Evolutionary conservation across 1,140 invertebrate species (phyloP).

Genomic region (Coenobita brevimanus): DNA sequence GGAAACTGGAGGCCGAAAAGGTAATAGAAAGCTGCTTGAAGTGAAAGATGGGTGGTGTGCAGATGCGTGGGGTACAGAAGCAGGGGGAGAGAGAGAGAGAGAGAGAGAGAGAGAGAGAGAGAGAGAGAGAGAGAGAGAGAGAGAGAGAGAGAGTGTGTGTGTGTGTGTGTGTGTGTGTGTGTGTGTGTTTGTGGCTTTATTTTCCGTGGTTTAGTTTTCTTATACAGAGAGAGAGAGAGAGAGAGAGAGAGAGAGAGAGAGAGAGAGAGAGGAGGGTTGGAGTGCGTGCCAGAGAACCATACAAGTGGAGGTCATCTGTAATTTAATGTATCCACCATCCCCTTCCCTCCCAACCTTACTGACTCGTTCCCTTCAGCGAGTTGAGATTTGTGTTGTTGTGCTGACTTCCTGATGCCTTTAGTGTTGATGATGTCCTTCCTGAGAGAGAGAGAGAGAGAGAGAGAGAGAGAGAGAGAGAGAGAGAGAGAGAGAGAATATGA

Average conservation of each 20-base stretch:
- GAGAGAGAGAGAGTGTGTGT: neutral
- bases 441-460: neutral
- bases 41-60: neutral
- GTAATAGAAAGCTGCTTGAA: neutral
- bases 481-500: no score
- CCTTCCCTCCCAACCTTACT: no score
- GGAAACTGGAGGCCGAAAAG: no score
- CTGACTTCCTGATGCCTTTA: no score
- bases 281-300: no score
- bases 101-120: neutral
- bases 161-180: conserved; percentile 4
- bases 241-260: neutral
- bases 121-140: neutral
- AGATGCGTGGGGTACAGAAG: neutral
- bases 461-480: neutral
- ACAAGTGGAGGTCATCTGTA: no score
- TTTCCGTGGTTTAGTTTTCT: neutral
- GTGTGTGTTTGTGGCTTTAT: neutral
- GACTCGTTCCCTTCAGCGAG: no score
- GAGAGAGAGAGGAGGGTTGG: neutral
- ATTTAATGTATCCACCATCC: no score
- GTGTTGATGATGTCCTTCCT: no score
- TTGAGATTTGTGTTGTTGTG: no score
- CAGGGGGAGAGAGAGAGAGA: neutral
- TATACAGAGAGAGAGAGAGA: neutral